Evolutionary conservation across 2,888 invertebrate species (phyloP).

Genomic region (Megaustenia siamemsis): DNA sequence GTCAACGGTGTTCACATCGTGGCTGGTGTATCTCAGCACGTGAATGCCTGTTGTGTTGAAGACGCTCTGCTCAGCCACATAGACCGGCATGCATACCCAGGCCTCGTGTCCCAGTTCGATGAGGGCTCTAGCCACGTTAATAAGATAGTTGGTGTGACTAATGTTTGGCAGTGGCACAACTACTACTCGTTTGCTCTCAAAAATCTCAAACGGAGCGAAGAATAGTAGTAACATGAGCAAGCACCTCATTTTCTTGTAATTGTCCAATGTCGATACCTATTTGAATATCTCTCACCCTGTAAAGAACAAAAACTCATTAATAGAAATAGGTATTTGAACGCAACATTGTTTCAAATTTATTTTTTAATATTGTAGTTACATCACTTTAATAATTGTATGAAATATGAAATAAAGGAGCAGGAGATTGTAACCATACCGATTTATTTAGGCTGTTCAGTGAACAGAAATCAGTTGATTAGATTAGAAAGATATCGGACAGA

Average conservation of each 20-base stretch:
- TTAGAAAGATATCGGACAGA: too few relatives aligned
- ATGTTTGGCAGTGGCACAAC: constrained; percentile 43
- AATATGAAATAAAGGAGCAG: too few relatives aligned
- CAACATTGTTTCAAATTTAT: too few relatives aligned
- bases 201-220: background rate
- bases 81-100: constrained; percentile 55
- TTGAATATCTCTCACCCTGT: background rate
- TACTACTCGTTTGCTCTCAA: constrained; percentile 28
- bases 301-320: background rate
- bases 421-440: too few relatives aligned
- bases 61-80: constrained; percentile 40
- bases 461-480: too few relatives aligned
- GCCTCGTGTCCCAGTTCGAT: constrained; percentile 45
- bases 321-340: too few relatives aligned
- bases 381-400: too few relatives aligned
- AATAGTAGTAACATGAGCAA: background rate
- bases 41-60: constrained; percentile 46
- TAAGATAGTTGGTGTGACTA: constrained; percentile 53
- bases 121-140: constrained; percentile 51
- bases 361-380: too few relatives aligned
- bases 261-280: background rate
- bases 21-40: constrained; percentile 26
- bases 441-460: too few relatives aligned
- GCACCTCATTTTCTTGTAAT: constrained; percentile 3
- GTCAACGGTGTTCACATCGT: constrained; percentile 28